Conservation (phyloP, 2,888 invertebrate genomes). For the Uloborus plumipes region DNA sequence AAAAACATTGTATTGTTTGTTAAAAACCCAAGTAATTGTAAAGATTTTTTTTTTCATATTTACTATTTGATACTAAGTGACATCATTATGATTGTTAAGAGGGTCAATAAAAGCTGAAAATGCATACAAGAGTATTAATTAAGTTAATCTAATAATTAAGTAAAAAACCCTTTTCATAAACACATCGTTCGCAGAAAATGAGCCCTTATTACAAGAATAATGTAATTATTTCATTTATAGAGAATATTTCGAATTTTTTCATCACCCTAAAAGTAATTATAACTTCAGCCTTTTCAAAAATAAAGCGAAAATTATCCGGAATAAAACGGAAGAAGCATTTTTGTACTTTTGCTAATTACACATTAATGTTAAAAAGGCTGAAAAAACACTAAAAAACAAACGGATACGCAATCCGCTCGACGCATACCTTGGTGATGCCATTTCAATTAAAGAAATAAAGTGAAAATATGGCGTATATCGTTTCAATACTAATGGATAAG, state of each 20-base stretch:
- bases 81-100: no score
- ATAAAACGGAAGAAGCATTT: slow-evolving; percentile 60
- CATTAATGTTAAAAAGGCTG: slow-evolving; percentile 48
- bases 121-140: not conserved
- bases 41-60: no score
- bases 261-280: slow-evolving; percentile 42
- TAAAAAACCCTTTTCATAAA: not conserved
- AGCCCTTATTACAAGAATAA: slow-evolving; percentile 51
- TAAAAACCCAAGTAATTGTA: no score
- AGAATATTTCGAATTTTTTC: slow-evolving; percentile 22
- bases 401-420: slow-evolving; percentile 12
- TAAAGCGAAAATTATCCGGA: slow-evolving; percentile 27
- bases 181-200: slow-evolving; percentile 45
- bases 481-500: slow-evolving; percentile 63
- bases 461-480: slow-evolving; percentile 49
- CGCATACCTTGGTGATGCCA: slow-evolving; percentile 40
- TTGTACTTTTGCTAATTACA: slow-evolving; percentile 62
- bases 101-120: not conserved
- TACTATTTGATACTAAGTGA: no score
- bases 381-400: slow-evolving; percentile 30
- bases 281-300: slow-evolving; percentile 22
- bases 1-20: no score
- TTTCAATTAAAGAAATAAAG: slow-evolving; percentile 63
- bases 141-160: not conserved
- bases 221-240: slow-evolving; percentile 46